Base-by-base conservation (phyloP, 2,113 vertebrate genomes). In the Struthidea cinerea region DNA sequence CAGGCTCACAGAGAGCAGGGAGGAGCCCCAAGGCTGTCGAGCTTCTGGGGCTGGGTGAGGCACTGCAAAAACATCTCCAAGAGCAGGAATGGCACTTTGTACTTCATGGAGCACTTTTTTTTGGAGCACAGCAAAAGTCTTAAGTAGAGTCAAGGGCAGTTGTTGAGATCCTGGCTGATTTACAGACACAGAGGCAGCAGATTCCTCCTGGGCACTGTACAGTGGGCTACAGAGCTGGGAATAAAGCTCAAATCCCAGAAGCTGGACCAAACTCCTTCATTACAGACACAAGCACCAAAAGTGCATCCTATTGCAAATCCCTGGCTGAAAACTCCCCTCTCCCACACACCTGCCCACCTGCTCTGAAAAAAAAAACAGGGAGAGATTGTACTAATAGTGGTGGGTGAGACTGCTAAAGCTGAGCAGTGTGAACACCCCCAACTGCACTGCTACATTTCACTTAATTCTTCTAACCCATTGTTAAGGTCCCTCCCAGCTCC, bases 1-100 rank as follows among this genome's bases (percentile, higher is more conserved):
- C 44, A 17, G 1, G 70, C 64, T 77, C 46, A 4, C 6, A 0
- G 7, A 13, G 2, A 64, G 56, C 69, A 42, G 1, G 15, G 33
- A 69, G 37, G 18, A 60, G 59, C 27, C 59, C 32, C 0, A 0
- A 44, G 65, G 63, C 67, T 53, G 9, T 1, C 0, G 2, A 1
- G 41, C 47, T 75, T 70, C 30, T 46, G 46, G 5, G 44, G 17
- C 11, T 10, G 32, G 35, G 56, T 39, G 49, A 84, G 64, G 64
- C 19, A 13, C 59, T 17, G 49, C 53, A 76, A 46, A 44, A 76
- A 76, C 46, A 53, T 22, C 67, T 57, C 56, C 56, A 53, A 33
- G 32, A 70, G 30, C 49, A 78, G 42, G 8, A 64, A 77, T 13
- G 50, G 82, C 85, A 74, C 69, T 73, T 52, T 1, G 19, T 76